A percentile compares a stretch with the other conserved stretches of the same genome.
Evolutionary conservation across 2,888 invertebrate genomes (phyloP).

Genomic region (Pimpla rufipes): DNA sequence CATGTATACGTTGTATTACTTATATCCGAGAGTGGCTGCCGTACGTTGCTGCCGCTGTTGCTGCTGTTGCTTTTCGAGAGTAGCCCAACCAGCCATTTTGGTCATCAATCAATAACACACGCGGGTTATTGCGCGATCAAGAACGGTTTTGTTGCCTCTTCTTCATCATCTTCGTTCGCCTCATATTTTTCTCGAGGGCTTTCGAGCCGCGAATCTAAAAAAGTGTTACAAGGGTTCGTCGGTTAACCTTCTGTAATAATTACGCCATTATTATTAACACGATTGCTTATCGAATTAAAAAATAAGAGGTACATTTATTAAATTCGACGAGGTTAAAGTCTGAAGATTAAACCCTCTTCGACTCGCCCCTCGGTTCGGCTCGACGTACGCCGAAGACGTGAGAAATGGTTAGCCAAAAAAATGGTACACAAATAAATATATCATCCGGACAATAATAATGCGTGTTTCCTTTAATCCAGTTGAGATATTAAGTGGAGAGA

Average conservation of each 20-base stretch:
- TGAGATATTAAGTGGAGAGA: slow-evolving; percentile 75
- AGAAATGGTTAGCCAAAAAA: neutral
- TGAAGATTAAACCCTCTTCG: neutral
- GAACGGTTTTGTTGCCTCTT: slow-evolving; percentile 32
- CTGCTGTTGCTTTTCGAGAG: slow-evolving; percentile 47
- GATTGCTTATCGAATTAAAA: neutral
- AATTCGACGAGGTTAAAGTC: neutral
- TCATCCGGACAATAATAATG: slow-evolving; percentile 30
- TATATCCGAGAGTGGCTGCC: slow-evolving; percentile 46
- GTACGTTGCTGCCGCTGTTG: slow-evolving; percentile 32
- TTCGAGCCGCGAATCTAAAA: slow-evolving; percentile 22
- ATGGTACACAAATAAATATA: slow-evolving; percentile 26
- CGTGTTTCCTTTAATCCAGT: slow-evolving; percentile 49
- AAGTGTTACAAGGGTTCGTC: neutral
- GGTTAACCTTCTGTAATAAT: neutral
- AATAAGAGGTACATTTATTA: neutral
- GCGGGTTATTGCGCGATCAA: slow-evolving; percentile 57
- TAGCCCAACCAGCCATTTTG: slow-evolving; percentile 48
- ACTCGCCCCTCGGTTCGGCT: neutral
- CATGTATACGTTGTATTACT: slow-evolving; percentile 24
- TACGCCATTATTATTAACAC: neutral
- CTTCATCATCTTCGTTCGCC: slow-evolving; percentile 8
- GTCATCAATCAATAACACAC: slow-evolving; percentile 67
- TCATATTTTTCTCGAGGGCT: slow-evolving; percentile 28
- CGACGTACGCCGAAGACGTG: neutral